A percentile compares a stretch with the other conserved stretches of the same genome.
These are phyloP conservation scores for Sarcophaga carnaria DNA, from an alignment of 2,888 invertebrate species.

Conservation along the genomic window DNA sequence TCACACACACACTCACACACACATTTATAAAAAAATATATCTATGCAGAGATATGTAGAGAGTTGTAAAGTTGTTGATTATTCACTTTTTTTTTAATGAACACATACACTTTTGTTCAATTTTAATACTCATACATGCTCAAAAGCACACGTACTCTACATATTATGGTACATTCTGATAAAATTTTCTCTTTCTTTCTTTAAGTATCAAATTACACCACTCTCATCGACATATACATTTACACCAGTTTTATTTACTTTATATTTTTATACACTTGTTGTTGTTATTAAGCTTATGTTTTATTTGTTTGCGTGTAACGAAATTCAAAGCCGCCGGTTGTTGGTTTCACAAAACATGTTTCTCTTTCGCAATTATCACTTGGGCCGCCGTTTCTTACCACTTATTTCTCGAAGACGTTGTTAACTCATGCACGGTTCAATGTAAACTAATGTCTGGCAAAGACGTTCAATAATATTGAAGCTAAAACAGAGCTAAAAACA, in stretches of 20 bases:
- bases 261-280: slow-evolving; percentile 45
- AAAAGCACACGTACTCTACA: slow-evolving; percentile 34
- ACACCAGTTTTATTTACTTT: slow-evolving; percentile 29
- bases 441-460: slow-evolving; percentile 68
- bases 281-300: slow-evolving; percentile 42
- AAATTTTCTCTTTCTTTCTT: no score
- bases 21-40: no score
- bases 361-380: slow-evolving; percentile 24
- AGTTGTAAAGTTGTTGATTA: slow-evolving; percentile 69
- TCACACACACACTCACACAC: slow-evolving; percentile 23
- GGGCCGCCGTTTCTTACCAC: slow-evolving; percentile 65
- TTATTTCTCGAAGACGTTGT: slow-evolving; percentile 64
- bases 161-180: no score
- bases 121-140: slow-evolving; percentile 43
- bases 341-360: slow-evolving; percentile 35
- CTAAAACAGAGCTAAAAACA: slow-evolving; percentile 9
- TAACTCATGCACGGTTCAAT: slow-evolving; percentile 71
- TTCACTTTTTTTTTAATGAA: slow-evolving; percentile 75
- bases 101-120: slow-evolving; percentile 67
- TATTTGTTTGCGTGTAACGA: slow-evolving; percentile 10
- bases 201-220: no score
- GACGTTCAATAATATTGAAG: slow-evolving; percentile 41
- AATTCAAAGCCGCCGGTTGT: slow-evolving; percentile 66
- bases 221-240: background rate
- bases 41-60: background rate